A percentile compares a stretch with the other conserved stretches of the same genome.
These are phyloP conservation scores for Subacronicta megacephala DNA, from an alignment of 2,888 invertebrate species.

Conservation along the genomic window DNA sequence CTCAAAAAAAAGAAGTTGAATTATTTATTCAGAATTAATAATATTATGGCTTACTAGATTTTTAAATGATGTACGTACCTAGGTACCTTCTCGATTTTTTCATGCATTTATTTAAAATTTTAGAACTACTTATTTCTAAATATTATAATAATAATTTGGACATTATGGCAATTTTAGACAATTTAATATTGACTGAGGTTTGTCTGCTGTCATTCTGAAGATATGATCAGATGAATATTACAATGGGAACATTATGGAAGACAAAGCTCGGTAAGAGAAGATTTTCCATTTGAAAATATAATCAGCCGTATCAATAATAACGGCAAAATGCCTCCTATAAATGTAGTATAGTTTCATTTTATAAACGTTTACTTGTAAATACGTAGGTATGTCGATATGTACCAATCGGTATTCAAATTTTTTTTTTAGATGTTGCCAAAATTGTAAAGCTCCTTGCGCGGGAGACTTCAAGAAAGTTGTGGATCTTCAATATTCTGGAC, in stretches of 20 bases:
- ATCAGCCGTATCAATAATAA: neutral
- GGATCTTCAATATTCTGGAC: conserved; percentile 54
- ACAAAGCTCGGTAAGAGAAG: conserved; percentile 8
- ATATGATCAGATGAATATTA: neutral
- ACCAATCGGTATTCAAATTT: too few species aligned
- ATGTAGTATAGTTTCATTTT: neutral
- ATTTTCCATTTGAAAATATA: neutral
- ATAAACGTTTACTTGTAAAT: neutral
- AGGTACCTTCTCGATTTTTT: too few species aligned
- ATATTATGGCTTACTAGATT: too few species aligned
- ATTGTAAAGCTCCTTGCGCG: conserved; percentile 36
- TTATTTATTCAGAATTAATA: too few species aligned
- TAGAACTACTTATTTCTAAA: too few species aligned
- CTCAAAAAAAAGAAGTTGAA: too few species aligned
- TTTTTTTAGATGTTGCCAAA: conserved; percentile 36
- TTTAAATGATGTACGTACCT: too few species aligned
- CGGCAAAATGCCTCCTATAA: neutral
- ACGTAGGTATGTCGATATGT: too few species aligned
- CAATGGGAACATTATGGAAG: conserved; percentile 7
- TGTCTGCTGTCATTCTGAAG: conserved; percentile 1
- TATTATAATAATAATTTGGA: too few species aligned
- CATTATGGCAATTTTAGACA: neutral
- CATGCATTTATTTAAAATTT: too few species aligned
- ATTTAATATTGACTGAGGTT: neutral
- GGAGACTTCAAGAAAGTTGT: conserved; percentile 57